Conservation (phyloP, 2,888 invertebrate genomes). For the Cerastis rubricosa region DNA sequence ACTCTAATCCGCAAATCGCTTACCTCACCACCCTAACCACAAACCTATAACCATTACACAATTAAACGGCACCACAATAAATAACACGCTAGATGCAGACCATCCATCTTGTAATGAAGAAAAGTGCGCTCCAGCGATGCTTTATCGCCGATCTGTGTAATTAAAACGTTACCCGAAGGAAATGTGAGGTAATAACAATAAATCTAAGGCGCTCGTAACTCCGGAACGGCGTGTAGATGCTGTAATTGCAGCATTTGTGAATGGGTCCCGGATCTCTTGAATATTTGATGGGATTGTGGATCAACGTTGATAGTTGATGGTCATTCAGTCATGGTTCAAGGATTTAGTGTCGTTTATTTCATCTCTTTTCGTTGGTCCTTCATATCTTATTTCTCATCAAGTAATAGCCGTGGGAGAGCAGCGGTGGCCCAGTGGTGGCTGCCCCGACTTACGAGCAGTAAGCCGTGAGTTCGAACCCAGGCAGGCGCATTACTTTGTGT, state of each 20-base stretch:
- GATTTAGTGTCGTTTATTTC: neutral
- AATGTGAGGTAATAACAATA: constrained; percentile 90
- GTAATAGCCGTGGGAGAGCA: too few species aligned
- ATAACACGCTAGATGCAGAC: constrained; percentile 81
- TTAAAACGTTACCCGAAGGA: constrained; percentile 91
- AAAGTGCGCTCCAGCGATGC: constrained; percentile 89
- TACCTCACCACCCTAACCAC: constrained; percentile 43
- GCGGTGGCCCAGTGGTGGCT: too few species aligned
- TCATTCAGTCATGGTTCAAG: constrained; percentile 11
- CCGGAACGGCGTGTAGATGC: constrained; percentile 66
- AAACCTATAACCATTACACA: constrained; percentile 69
- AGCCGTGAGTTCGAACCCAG: too few species aligned
- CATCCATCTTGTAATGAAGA: constrained; percentile 90
- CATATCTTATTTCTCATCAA: neutral
- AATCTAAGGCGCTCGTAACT: constrained; percentile 83
- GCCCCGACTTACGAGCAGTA: too few species aligned
- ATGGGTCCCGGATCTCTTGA: constrained; percentile 63
- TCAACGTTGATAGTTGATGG: constrained; percentile 35
- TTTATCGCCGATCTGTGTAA: constrained; percentile 91
- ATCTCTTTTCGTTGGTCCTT: neutral
- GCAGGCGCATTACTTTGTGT: too few species aligned
- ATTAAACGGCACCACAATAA: constrained; percentile 81
- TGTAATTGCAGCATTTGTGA: constrained; percentile 71
- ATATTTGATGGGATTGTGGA: constrained; percentile 63
- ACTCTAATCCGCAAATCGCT: constrained; percentile 39